Evolutionary conservation across 2,797 vertebrate genomes (phyloP), one percentile per base, ranked within the genome.

Genomic region (Sitta carolinensis): DNA sequence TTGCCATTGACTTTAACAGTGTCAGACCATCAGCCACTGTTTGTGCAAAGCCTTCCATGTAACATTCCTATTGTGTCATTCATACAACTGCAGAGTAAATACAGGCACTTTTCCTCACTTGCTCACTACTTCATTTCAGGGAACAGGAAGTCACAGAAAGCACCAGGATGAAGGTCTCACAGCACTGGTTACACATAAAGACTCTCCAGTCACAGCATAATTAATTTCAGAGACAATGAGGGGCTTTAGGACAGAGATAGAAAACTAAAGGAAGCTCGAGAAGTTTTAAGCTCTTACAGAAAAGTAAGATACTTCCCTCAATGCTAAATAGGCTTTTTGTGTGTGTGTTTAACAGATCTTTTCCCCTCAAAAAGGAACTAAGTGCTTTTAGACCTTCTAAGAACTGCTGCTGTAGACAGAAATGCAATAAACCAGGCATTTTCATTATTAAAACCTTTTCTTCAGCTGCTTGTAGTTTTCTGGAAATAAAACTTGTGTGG

Each of bases 381-480:
- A 1, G 2, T 42, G 23, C 12, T 79, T 90, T 93, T 79, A 82
- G 57, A 79, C 55, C 51, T 89, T 94, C 77, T 81, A 89, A 59
- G 79, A 76, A 82, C 47, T 76, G 51, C 59, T 84, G 40, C 29
- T 90, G 4, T 76, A 63, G 55, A 73, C 42, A 88, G 66, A 89
- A 88, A 52, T 73, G 59, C 81, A 95, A 89, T 87, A 90, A 93
- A 79, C 13, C 38, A 70, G 57, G 13, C 12, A 69, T 91, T 96
- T 95, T 86, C 40, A 62, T 93, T 73, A 84, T 88, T 93, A 75
- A 86, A 83, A 82, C 32, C 6, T 79, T 91, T 91, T 79, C 21
- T 91, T 73, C 77, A 88, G 25, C 27, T 86, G 51, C 43, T 90
- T 66, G 48, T 69, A 81, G 23, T 40, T 88, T 90, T 81, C 69